Evolutionary conservation across 2,113 vertebrate genomes (phyloP), one percentile per base, ranked within the genome.

Genomic region (Regulus satrapa): DNA sequence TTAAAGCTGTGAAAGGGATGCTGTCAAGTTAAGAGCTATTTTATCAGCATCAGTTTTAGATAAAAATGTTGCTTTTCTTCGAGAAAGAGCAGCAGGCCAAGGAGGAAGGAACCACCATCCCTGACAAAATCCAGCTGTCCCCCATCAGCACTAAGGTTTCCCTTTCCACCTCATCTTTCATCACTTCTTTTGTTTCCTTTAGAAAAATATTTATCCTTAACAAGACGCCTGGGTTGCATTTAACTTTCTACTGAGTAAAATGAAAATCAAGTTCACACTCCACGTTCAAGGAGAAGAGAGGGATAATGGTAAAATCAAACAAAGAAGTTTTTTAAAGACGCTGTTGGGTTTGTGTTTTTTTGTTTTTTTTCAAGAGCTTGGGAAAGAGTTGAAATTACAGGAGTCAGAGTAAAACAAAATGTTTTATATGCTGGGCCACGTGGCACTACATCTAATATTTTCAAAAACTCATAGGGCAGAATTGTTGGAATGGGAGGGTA

Each of bases 121-220:
- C 58, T 79, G 88, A 96, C 89, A 92, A 77, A 94, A 63, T 26
- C 82, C 94, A 96, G 95, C 92, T 92, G 88, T 54, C 59, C 74
- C 26, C 38, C 72, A 77, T 85, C 85, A 92, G 67, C 85, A 68
- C 78, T 32, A 59, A 80, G 31, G 55, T 83, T 92, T 95, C 48
- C 82, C 80, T 40, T 96, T 83, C 58, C 88, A 93, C 64, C 76
- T 92, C 51, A 79, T 93, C 95, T 88, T 88, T 95, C 89, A 69
- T 66, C 84, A 76, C 90, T 71, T 91, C 92, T 94, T 95, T 92
- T 91, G 78, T 95, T 97, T 88, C 90, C 67, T 82, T 93, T 88
- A 91, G 89, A 93, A 94, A 95, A 96, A 96, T 93, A 93, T 94
- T 96, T 96, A 87, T 49, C 69, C 82, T 92, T 81, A 80, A 90